phyloP scores from a whole-genome alignment of 2,888 invertebrate genomes.

The Drosophila macrothrix region DNA sequence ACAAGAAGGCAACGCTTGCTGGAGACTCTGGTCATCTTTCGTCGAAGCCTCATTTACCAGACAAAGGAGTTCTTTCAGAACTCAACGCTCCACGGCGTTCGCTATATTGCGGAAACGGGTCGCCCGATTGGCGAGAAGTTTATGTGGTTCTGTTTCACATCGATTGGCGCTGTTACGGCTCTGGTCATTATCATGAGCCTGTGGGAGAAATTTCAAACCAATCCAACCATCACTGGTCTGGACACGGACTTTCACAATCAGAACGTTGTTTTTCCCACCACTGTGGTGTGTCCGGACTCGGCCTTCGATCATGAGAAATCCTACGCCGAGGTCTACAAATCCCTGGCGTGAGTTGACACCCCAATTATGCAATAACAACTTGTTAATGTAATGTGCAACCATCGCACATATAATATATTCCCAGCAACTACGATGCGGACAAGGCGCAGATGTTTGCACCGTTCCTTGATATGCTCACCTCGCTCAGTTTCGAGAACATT shows the following conservation, averaged over 20 bases:
- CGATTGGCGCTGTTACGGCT: slow-evolving; percentile 89
- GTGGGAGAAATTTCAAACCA: slow-evolving; percentile 93
- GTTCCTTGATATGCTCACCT: slow-evolving; percentile 84
- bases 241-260: slow-evolving; percentile 93
- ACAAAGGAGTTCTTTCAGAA: slow-evolving; percentile 91
- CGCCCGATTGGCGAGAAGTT: slow-evolving; percentile 93
- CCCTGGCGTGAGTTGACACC: slow-evolving; percentile 73
- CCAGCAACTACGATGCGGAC: slow-evolving; percentile 75
- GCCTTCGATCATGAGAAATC: slow-evolving; percentile 86
- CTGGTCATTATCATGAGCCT: slow-evolving; percentile 91
- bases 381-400: background rate
- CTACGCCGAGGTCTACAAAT: slow-evolving; percentile 74
- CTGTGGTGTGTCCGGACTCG: slow-evolving; percentile 88
- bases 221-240: slow-evolving; percentile 92
- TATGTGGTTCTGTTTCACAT: slow-evolving; percentile 92
- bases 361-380: background rate
- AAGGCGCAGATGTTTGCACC: slow-evolving; percentile 69
- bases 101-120: slow-evolving; percentile 91
- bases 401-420: background rate
- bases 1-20: slow-evolving; percentile 47
- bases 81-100: slow-evolving; percentile 91
- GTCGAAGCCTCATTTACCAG: slow-evolving; percentile 89
- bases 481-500: slow-evolving; percentile 85
- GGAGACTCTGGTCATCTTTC: slow-evolving; percentile 82
- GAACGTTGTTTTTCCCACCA: slow-evolving; percentile 91